phyloP scores from a whole-genome alignment of 2,888 invertebrate genomes.

The Amaurobius ferox region DNA sequence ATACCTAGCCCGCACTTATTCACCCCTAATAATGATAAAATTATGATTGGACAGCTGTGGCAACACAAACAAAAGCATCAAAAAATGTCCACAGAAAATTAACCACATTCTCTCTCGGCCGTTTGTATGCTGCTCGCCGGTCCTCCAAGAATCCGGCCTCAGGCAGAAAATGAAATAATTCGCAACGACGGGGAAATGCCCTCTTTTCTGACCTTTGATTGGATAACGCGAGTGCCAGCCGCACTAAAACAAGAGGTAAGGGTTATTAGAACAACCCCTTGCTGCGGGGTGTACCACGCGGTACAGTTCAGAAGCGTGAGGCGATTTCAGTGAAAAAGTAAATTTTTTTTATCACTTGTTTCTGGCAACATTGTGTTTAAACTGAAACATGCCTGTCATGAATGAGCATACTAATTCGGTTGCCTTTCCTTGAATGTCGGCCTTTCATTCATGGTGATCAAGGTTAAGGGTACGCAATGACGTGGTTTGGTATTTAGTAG shows the following conservation, averaged over 20 bases:
- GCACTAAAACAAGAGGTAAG: constrained; percentile 54
- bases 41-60: not conserved
- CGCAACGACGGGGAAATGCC: constrained; percentile 53
- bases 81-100: not conserved
- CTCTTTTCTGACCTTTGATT: constrained; percentile 65
- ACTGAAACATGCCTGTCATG: not conserved
- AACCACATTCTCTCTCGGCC: constrained; percentile 40
- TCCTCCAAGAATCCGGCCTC: constrained; percentile 31
- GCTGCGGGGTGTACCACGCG: constrained; percentile 15
- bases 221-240: constrained; percentile 50
- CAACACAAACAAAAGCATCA: not conserved
- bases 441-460: not conserved
- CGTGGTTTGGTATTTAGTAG: not conserved
- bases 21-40: not conserved
- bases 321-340: constrained; percentile 8
- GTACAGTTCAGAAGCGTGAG: constrained; percentile 32
- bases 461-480: not conserved
- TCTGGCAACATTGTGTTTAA: not conserved
- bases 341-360: not conserved
- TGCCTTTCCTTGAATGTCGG: constrained; percentile 6
- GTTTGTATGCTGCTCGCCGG: constrained; percentile 40
- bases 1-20: too few species aligned
- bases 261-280: constrained; percentile 57
- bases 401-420: constrained; percentile 7
- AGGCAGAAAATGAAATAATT: constrained; percentile 47